Base-by-base conservation (phyloP, 2,888 invertebrate species). In the Pteria penguin region DNA sequence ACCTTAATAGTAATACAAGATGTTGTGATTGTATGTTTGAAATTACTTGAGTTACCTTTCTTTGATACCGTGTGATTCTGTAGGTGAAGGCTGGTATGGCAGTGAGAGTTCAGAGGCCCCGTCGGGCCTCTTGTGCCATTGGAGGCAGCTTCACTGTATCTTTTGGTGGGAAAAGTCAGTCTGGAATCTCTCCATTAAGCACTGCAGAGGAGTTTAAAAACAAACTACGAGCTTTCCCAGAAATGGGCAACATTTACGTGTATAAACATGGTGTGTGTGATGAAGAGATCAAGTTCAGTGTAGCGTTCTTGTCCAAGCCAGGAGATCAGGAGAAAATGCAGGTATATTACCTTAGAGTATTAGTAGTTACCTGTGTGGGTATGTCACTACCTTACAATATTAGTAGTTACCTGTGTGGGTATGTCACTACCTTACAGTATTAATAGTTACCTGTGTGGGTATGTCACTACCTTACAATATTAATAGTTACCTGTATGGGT, bases 221-320 rank as follows among this genome's bases (percentile, higher is more conserved):
- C 24, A 31, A 61, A 2, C 54, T 72, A 31, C 24, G 54, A 52
- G 24, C 63, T 4, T n/a, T 72, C 14, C 62, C 45, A 4, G 33
- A 29, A 4, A 55, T 63, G 45, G 72, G 72, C 11, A 54, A 67
- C 2, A 32, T 82, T n/a, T 58, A 58, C 31, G 78, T 82, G 2
- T 63, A 60, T n/a, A 79, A 78, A 67, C 26, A 61, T 0, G 84
- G 84, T n/a, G 69, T 72, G 33, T 84, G 84, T 74, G 76, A 81
- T 11, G 81, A 79, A 65, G 81, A 79, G 63, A 82, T 81, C 71
- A 65, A 80, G 29, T 66, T 77, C 32, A 36, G n/a, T 27, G 72
- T 80, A 2, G 77, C 76, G 14, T 82, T 81, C 54, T 29, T 72
- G 5, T 71, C 80, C 2, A 72, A 72, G 4, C 73, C 84, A 22